Percentiles rank a stretch among this genome's conserved stretches.
These are phyloP conservation scores for Drosophila kanapiae DNA, from an alignment of 1,140 invertebrate genomes.

Conservation along the genomic window DNA sequence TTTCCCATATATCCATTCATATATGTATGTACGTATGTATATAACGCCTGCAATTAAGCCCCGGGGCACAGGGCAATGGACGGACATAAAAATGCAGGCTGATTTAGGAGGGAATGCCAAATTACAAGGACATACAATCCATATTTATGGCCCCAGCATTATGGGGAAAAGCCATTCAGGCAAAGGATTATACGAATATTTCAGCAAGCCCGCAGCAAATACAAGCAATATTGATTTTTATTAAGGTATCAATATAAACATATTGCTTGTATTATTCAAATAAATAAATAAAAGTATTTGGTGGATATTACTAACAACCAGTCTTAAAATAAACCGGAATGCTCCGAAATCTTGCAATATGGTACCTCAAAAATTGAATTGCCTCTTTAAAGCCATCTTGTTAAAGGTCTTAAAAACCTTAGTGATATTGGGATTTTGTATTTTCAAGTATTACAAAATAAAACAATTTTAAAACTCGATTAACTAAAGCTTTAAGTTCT, in stretches of 20 bases:
- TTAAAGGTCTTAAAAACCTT: too few relatives aligned
- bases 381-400: too few relatives aligned
- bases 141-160: constrained; percentile 10
- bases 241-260: neutral
- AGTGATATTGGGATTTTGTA: too few relatives aligned
- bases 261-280: neutral
- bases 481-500: too few relatives aligned
- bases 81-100: constrained; percentile 29
- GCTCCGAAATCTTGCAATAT: too few relatives aligned
- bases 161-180: neutral
- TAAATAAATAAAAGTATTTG: neutral
- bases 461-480: too few relatives aligned
- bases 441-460: too few relatives aligned
- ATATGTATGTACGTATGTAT: neutral
- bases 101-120: constrained; percentile 24
- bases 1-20: constrained; percentile 9
- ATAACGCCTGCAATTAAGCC: constrained; percentile 45
- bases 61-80: constrained; percentile 23
- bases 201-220: neutral
- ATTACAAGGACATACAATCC: constrained; percentile 22
- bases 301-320: neutral
- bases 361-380: too few relatives aligned
- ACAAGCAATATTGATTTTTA: neutral
- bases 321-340: neutral
- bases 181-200: neutral